A percentile compares a stretch with the other conserved stretches of the same genome.
These are phyloP conservation scores for Pangasius macronema DNA, from an alignment of 2,797 vertebrate genomes.

Conservation along the genomic window DNA sequence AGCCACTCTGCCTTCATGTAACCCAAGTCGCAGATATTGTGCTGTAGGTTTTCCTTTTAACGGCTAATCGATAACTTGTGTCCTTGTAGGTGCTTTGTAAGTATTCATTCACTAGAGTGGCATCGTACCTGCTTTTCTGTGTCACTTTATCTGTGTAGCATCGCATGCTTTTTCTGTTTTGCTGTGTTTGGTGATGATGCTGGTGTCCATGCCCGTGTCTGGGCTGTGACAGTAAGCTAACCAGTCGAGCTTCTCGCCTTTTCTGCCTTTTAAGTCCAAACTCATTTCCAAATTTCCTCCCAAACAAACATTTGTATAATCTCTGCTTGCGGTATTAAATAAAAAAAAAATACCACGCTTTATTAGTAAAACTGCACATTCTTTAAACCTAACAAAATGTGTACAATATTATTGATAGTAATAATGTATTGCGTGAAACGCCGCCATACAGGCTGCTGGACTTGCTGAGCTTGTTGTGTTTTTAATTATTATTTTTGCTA, in stretches of 20 bases:
- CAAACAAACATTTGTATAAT: neutral
- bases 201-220: neutral
- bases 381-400: neutral
- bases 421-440: too few species aligned
- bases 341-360: neutral
- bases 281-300: neutral
- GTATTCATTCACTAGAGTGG: neutral
- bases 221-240: neutral
- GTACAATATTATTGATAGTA: too few species aligned
- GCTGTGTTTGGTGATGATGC: neutral
- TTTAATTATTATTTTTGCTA: constrained; percentile 15
- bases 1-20: constrained; percentile 18
- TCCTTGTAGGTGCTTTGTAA: neutral
- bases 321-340: neutral
- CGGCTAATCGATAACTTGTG: neutral
- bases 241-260: neutral
- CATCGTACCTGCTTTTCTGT: neutral
- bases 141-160: neutral
- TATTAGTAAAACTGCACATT: neutral
- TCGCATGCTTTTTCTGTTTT: neutral
- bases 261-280: neutral
- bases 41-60: neutral
- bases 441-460: neutral
- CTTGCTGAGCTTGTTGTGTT: constrained; percentile 3
- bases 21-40: constrained; percentile 14